Conservation (phyloP, 2,888 invertebrate genomes). For the Mellilla xanthometata region DNA sequence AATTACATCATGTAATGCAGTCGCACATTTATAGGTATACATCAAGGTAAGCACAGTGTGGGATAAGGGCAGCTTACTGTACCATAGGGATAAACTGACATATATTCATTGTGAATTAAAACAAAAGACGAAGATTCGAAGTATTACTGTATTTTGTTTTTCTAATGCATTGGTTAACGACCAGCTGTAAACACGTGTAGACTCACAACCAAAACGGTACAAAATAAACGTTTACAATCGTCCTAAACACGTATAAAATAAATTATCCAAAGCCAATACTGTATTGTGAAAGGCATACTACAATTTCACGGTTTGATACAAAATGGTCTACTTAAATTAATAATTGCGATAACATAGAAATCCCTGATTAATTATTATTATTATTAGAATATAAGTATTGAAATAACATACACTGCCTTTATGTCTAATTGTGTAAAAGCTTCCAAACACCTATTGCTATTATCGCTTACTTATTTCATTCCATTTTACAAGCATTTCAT, state of each 20-base stretch:
- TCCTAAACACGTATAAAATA: constrained; percentile 36
- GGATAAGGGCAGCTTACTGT: too few relatives aligned
- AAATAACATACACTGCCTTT: constrained; percentile 69
- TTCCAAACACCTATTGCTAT: constrained; percentile 77
- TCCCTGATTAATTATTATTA: constrained; percentile 47
- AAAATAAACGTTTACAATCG: constrained; percentile 33
- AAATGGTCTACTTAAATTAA: constrained; percentile 69
- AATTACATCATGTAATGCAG: too few relatives aligned
- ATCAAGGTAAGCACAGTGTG: too few relatives aligned
- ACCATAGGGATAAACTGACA: too few relatives aligned
- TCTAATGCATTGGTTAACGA: constrained; percentile 60
- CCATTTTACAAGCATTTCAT: constrained; percentile 6
- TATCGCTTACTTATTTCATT: constrained; percentile 43
- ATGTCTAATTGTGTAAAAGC: constrained; percentile 77
- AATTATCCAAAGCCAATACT: constrained; percentile 37
- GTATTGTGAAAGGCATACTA: constrained; percentile 35
- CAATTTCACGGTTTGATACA: constrained; percentile 48
- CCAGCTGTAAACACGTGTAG: constrained; percentile 52
- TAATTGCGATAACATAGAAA: constrained; percentile 63
- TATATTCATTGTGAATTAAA: too few relatives aligned
- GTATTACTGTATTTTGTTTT: constrained; percentile 32
- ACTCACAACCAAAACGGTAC: constrained; percentile 57
- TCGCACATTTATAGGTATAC: too few relatives aligned
- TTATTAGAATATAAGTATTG: constrained; percentile 37
- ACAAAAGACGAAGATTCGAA: constrained; percentile 23